These are phyloP conservation scores for Oscheius sp. DNA, from an alignment of 2,888 invertebrate genomes.

Conservation along the genomic window DNA sequence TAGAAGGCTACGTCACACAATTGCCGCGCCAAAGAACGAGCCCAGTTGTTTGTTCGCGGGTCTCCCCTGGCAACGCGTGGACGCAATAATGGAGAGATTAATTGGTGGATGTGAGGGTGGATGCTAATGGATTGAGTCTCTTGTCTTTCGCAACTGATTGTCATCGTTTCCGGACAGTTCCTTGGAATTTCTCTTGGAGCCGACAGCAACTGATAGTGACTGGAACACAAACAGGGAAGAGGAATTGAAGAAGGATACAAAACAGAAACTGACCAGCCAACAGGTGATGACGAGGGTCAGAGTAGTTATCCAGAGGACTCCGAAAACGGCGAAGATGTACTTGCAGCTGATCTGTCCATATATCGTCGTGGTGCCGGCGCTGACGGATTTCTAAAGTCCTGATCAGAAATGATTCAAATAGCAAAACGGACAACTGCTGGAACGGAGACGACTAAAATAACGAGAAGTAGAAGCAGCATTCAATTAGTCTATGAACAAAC, in stretches of 20 bases:
- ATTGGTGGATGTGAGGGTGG: conserved; percentile 3
- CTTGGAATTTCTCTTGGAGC: neutral
- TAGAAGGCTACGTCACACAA: neutral
- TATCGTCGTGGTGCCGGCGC: conserved; percentile 16
- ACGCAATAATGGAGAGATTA: neutral
- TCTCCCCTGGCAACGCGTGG: conserved; percentile 13
- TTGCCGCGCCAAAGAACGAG: conserved; percentile 14
- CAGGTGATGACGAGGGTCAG: conserved; percentile 16
- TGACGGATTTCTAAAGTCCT: conserved; percentile 1
- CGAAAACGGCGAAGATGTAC: conserved; percentile 13
- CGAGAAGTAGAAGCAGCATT: conserved; percentile 8
- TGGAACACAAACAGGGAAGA: conserved; percentile 2
- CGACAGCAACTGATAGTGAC: neutral
- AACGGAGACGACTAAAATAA: conserved; percentile 5
- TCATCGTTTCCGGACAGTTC: conserved; percentile 13
- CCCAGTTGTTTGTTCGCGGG: conserved; percentile 3
- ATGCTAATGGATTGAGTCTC: neutral
- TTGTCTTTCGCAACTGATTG: conserved; percentile 7
- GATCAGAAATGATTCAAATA: neutral
- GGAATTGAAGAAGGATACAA: neutral
- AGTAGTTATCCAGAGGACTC: conserved; percentile 14
- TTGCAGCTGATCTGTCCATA: conserved; percentile 9
- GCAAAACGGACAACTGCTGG: conserved; percentile 7
- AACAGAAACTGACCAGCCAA: conserved; percentile 30
- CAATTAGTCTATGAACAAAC: neutral